Base-by-base conservation (phyloP, 2,113 vertebrate species). In the Heterocephalus glaber region DNA sequence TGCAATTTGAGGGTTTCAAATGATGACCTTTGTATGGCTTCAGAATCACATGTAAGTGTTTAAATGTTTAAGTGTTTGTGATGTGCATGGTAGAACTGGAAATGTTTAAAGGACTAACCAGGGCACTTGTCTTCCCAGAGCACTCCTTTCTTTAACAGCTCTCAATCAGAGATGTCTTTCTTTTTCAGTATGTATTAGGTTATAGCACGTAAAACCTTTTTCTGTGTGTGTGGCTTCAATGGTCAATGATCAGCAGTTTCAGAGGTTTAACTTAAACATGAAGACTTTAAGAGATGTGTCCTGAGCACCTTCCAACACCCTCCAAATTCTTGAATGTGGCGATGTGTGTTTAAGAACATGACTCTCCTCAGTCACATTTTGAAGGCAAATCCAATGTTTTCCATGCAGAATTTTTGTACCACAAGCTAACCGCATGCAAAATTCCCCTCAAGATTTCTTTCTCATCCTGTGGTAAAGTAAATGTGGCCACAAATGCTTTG, bases 271-370 rank as follows among this genome's bases (percentile, higher is more conserved):
- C 47, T 47, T 77, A 88, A 95, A 92, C 52, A 80, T n/a, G 66
- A 44, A 86, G 56, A 58, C 66, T 95, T 84, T 89, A 95, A 70
- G 77, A 77, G 77, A 38, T 90, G 49, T 60, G n/a, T 94, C 65
- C 89, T 61, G 89, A 96, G 66, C 28, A 86, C 94, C 92, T 94
- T 95, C 85, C 26, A 74, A 58, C 58, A 86, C 24, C 38, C 38
- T 52, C 38, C 28, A 38, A 79, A 30, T 96, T 94, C 86, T 86
- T 80, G 76, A 93, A 84, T 89, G 13, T 92, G 38, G 80, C 91
- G 91, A 84, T 95, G 80, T 95, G 95, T 98, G 84, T 90, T 93
- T 93, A 96, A 95, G 95, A 79, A 86, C 74, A 17, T 74, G 92
- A 86, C 52, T 96, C 60, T 94, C 92, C 82, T 35, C 61, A 86